A percentile compares a stretch with the other conserved stretches of the same genome.
Evolutionary conservation across 2,797 vertebrate genomes (phyloP).

Genomic region (Phataginus tetradactyla): DNA sequence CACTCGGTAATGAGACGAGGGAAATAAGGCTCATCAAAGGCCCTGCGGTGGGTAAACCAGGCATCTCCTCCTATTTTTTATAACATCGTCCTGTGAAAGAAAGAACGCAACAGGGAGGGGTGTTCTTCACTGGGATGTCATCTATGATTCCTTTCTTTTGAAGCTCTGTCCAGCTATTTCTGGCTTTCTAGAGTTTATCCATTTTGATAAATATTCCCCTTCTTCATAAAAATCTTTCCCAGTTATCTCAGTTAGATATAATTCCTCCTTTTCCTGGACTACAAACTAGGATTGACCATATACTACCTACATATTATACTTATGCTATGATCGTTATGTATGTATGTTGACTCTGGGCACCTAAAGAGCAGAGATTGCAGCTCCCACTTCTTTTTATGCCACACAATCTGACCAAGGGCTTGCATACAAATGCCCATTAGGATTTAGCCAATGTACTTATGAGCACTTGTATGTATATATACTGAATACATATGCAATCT

Average conservation of each 20-base stretch:
- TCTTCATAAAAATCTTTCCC: not conserved
- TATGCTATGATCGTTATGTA: not conserved
- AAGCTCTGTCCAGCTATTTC: not conserved
- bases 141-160: not conserved
- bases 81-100: conserved; percentile 61
- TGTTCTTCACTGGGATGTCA: not conserved
- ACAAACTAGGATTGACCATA: not conserved
- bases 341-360: not conserved
- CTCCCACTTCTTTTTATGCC: not conserved
- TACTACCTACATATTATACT: not conserved
- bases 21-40: not conserved
- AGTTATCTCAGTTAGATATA: not conserved
- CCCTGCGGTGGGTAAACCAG: not conserved
- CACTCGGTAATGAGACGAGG: conserved; percentile 70
- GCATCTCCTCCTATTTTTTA: conserved; percentile 27
- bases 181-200: not conserved
- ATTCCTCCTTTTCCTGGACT: not conserved
- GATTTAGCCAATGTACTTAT: not conserved
- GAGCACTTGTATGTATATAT: not conserved
- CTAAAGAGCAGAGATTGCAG: not conserved
- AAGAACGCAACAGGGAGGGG: conserved; percentile 8
- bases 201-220: not conserved
- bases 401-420: not conserved
- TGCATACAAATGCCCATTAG: not conserved
- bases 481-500: not conserved